These are phyloP conservation scores for Glaucidium brasilianum DNA, from an alignment of 2,113 vertebrate species.

Conservation along the genomic window DNA sequence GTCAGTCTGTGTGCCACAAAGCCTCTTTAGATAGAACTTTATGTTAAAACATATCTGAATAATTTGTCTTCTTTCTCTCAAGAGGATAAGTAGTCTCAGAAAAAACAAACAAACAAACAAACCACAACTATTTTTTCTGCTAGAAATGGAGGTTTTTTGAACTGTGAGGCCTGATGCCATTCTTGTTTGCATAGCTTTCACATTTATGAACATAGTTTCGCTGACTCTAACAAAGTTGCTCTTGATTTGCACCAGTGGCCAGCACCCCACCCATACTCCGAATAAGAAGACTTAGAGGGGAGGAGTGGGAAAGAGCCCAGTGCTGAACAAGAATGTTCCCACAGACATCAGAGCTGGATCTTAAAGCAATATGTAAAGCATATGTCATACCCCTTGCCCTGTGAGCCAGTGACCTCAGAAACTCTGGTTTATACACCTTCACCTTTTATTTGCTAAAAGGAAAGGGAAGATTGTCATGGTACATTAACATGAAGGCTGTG, in stretches of 20 bases:
- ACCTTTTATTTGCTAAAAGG: background rate
- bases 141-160: background rate
- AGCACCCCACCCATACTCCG: background rate
- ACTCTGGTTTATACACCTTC: conserved; percentile 6
- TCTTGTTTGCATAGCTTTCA: background rate
- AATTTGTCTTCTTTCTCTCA: background rate
- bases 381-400: background rate
- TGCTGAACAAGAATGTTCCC: background rate
- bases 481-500: background rate
- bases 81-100: background rate
- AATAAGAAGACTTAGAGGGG: background rate
- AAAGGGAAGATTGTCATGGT: conserved; percentile 11
- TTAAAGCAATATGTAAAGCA: background rate
- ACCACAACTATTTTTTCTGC: background rate
- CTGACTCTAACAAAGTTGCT: background rate
- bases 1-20: background rate
- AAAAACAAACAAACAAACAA: too few species aligned
- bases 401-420: background rate
- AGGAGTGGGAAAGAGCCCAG: background rate
- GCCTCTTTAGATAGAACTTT: background rate
- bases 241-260: background rate
- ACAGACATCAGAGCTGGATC: background rate
- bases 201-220: background rate
- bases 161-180: background rate
- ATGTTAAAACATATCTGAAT: background rate